These are phyloP conservation scores for Poecilia picta DNA, from an alignment of 2,797 vertebrate species.

Conservation along the genomic window DNA sequence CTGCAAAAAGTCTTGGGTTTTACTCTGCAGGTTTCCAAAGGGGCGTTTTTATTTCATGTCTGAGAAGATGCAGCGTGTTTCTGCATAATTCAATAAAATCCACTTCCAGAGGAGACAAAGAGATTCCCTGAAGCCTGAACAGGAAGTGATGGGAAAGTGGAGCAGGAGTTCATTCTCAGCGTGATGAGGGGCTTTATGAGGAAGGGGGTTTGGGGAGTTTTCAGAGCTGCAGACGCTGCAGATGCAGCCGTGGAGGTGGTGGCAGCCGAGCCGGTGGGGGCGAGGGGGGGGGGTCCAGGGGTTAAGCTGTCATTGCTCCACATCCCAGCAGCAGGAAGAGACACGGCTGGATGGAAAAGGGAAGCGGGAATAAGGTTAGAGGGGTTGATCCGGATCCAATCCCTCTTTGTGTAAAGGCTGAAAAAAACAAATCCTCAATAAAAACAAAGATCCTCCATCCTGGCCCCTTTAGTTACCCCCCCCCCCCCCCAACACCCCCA, in stretches of 20 bases:
- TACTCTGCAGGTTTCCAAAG: slow-evolving; percentile 27
- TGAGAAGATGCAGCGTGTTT: slow-evolving; percentile 17
- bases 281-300: slow-evolving; percentile 17
- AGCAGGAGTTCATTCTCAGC: slow-evolving; percentile 58
- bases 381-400: slow-evolving; percentile 56
- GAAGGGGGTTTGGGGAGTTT: slow-evolving; percentile 34
- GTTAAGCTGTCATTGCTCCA: slow-evolving; percentile 78
- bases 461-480: slow-evolving; percentile 13
- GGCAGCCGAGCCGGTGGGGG: slow-evolving; percentile 3
- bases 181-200: slow-evolving; percentile 38
- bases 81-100: slow-evolving; percentile 10
- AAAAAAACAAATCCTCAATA: slow-evolving; percentile 56
- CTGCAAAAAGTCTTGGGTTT: slow-evolving; percentile 4
- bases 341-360: slow-evolving; percentile 10
- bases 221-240: slow-evolving; percentile 13
- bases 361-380: slow-evolving; percentile 21
- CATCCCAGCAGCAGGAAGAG: slow-evolving; percentile 59
- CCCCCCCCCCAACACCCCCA: no score
- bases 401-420: slow-evolving; percentile 34
- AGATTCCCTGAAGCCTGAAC: slow-evolving; percentile 53
- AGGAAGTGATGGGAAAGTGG: slow-evolving; percentile 54
- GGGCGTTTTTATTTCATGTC: slow-evolving; percentile 30
- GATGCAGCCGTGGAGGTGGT: neutral
- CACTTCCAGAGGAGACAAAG: slow-evolving; percentile 49
- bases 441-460: slow-evolving; percentile 55